These are phyloP conservation scores for Hemibagrus wyckioides DNA, from an alignment of 2,113 vertebrate genomes.

Conservation along the genomic window DNA sequence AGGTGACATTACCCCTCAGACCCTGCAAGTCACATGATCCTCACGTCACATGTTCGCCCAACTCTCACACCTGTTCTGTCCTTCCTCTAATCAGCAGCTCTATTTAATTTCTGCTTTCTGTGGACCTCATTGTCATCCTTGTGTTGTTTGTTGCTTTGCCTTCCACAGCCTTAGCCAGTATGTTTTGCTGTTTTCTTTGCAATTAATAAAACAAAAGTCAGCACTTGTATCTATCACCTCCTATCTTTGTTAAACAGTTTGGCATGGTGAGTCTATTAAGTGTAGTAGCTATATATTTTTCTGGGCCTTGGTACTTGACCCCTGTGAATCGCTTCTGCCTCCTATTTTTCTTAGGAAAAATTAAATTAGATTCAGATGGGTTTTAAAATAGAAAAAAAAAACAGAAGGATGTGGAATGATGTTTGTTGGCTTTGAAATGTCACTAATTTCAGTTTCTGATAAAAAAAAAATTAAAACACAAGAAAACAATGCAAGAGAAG, in stretches of 20 bases:
- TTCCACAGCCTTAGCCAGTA: too few relatives aligned
- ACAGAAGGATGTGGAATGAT: not conserved
- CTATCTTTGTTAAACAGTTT: not conserved
- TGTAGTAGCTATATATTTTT: not conserved
- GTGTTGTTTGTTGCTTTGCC: too few relatives aligned
- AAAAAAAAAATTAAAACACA: not conserved
- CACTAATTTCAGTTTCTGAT: not conserved
- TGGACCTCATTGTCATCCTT: too few relatives aligned
- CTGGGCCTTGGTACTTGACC: not conserved
- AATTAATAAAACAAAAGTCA: too few relatives aligned
- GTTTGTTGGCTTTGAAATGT: not conserved
- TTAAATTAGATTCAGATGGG: not conserved
- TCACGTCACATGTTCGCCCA: too few relatives aligned
- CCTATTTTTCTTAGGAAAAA: not conserved
- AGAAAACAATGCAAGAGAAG: not conserved
- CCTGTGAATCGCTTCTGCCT: not conserved
- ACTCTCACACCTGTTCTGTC: too few relatives aligned
- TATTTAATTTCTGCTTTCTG: too few relatives aligned
- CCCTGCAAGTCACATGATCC: too few relatives aligned
- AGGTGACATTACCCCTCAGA: too few relatives aligned
- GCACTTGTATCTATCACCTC: too few relatives aligned
- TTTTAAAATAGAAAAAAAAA: not conserved
- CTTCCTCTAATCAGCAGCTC: too few relatives aligned
- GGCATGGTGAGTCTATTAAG: not conserved
- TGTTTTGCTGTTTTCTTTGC: too few relatives aligned